These are phyloP conservation scores for Calephelis virginiensis DNA, from an alignment of 1,140 invertebrate genomes.

Conservation along the genomic window DNA sequence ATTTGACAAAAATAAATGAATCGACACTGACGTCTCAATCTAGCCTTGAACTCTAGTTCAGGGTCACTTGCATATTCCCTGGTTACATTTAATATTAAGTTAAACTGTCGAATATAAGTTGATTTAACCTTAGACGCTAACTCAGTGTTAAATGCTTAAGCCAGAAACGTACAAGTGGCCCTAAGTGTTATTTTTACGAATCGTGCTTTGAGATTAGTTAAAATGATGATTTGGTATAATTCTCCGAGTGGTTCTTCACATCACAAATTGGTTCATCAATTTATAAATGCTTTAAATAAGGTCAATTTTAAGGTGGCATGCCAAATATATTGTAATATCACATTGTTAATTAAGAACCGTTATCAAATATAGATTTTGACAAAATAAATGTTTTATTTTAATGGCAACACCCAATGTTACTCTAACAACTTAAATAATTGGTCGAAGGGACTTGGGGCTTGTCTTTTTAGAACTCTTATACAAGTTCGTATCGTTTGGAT, in stretches of 20 bases:
- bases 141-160: too few relatives aligned
- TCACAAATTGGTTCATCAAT: constrained; percentile 44
- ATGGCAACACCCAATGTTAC: constrained; percentile 12
- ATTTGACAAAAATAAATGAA: too few relatives aligned
- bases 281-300: constrained; percentile 16
- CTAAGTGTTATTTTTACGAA: too few relatives aligned
- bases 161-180: too few relatives aligned
- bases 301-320: constrained; percentile 68
- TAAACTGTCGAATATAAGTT: too few relatives aligned
- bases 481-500: too few relatives aligned
- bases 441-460: background rate
- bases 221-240: background rate
- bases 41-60: too few relatives aligned
- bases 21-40: too few relatives aligned
- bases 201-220: background rate
- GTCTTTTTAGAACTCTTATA: too few relatives aligned
- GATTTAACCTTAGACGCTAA: too few relatives aligned
- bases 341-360: constrained; percentile 74
- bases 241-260: constrained; percentile 29
- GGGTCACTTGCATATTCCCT: too few relatives aligned
- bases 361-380: constrained; percentile 71
- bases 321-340: constrained; percentile 77
- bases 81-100: too few relatives aligned
- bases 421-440: background rate
- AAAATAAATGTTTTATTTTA: constrained; percentile 33